Percentiles rank a stretch among this genome's conserved stretches.
phyloP scores from a whole-genome alignment of 2,113 vertebrate species.

The Tyto alba region DNA sequence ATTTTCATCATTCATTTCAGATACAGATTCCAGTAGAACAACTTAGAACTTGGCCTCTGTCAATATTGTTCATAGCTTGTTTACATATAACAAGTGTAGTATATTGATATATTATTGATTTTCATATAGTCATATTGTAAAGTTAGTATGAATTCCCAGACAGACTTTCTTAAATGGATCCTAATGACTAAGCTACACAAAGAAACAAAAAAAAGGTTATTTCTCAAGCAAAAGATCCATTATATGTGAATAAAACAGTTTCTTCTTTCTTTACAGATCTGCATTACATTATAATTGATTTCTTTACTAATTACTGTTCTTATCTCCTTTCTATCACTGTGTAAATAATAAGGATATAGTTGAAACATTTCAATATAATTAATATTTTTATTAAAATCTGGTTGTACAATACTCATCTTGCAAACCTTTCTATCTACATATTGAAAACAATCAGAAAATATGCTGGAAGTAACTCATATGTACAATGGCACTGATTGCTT shows the following conservation, averaged over 20 bases:
- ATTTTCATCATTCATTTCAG: not conserved
- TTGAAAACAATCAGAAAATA: constrained; percentile 1
- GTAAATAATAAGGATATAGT: constrained; percentile 3
- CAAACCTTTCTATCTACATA: not conserved
- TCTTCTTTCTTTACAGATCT: not conserved
- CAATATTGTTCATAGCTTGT: not conserved
- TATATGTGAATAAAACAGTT: not conserved
- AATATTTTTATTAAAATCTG: constrained; percentile 39
- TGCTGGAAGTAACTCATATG: not conserved
- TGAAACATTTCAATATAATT: constrained; percentile 33
- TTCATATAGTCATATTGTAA: not conserved
- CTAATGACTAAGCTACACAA: not conserved
- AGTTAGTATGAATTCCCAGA: not conserved
- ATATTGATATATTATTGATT: not conserved
- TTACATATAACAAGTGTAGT: not conserved
- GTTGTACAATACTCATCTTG: not conserved
- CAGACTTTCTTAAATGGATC: not conserved
- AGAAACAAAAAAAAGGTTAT: not conserved
- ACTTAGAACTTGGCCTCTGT: not conserved
- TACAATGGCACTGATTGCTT: constrained; percentile 6
- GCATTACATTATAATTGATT: not conserved
- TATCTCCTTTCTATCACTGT: not conserved
- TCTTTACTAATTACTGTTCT: constrained; percentile 34
- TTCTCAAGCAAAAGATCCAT: not conserved
- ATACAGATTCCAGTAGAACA: not conserved